A percentile compares a stretch with the other conserved stretches of the same genome.
Conservation (phyloP, 2,888 invertebrate genomes). For the Rapana venosa region DNA sequence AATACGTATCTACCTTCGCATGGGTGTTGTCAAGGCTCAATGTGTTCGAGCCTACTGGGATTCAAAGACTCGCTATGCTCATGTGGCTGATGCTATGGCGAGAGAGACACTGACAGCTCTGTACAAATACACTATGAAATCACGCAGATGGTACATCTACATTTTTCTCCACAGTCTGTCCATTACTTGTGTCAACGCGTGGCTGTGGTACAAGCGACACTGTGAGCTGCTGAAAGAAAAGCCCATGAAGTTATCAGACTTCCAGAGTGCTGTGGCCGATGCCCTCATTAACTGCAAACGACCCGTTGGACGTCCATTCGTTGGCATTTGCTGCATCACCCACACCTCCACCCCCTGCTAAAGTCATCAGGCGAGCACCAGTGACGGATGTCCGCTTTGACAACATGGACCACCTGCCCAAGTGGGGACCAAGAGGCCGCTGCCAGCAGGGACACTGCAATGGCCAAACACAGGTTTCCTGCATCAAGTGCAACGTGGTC, state of each 20-base stretch:
- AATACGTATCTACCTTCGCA: too few species aligned
- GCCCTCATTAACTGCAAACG: slow-evolving; percentile 13
- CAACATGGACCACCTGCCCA: slow-evolving; percentile 36
- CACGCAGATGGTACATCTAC: slow-evolving; percentile 52
- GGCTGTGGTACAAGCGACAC: slow-evolving; percentile 50
- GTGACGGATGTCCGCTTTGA: slow-evolving; percentile 38
- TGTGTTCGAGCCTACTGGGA: too few species aligned
- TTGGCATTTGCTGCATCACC: slow-evolving; percentile 7
- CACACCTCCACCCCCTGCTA: slow-evolving; percentile 19
- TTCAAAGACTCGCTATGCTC: too few species aligned
- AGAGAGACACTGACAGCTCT: slow-evolving; percentile 36
- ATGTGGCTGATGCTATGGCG: too few species aligned
- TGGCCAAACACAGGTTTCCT: slow-evolving; percentile 11
- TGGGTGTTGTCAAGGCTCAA: too few species aligned
- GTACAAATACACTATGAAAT: slow-evolving; percentile 45
- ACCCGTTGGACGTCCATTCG: slow-evolving; percentile 5
- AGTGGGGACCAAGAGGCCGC: slow-evolving; percentile 30
- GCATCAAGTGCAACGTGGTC: slow-evolving; percentile 41
- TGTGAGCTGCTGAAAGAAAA: slow-evolving; percentile 35
- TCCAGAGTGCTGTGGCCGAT: slow-evolving; percentile 13
- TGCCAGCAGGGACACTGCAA: slow-evolving; percentile 36
- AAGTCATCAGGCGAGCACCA: slow-evolving; percentile 31
- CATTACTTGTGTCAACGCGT: slow-evolving; percentile 50
- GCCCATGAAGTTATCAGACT: slow-evolving; percentile 8
- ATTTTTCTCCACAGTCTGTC: slow-evolving; percentile 51